phyloP scores from a whole-genome alignment of 1,140 invertebrate genomes.

The Dinoponera quadriceps region DNA sequence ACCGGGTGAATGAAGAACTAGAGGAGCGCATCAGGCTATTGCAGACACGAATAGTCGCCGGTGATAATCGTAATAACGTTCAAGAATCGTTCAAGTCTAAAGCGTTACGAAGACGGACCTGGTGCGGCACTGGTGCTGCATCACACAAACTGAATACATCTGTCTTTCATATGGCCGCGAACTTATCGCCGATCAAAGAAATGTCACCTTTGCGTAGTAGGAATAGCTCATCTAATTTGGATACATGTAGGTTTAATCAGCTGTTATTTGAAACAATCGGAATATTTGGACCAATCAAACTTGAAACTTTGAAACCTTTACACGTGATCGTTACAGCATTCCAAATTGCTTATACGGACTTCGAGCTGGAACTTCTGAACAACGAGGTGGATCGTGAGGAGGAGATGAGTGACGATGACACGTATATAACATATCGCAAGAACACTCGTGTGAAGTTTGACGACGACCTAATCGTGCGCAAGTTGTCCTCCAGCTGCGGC shows the following conservation, averaged over 20 bases:
- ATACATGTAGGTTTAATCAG: conserved; percentile 57
- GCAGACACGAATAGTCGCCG: conserved; percentile 62
- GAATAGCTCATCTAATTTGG: neutral
- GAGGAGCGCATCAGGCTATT: conserved; percentile 56
- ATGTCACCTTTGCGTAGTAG: conserved; percentile 32
- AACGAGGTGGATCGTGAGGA: conserved; percentile 8
- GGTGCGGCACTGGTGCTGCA: conserved; percentile 46
- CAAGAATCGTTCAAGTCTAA: conserved; percentile 41
- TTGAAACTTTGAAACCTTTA: neutral
- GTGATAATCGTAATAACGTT: conserved; percentile 5
- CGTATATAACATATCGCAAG: neutral
- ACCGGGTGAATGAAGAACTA: conserved; percentile 50
- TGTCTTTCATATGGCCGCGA: neutral
- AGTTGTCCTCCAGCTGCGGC: neutral
- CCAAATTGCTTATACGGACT: conserved; percentile 70
- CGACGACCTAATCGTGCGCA: conserved; percentile 12
- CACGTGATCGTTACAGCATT: conserved; percentile 63
- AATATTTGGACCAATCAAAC: neutral
- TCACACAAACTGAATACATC: conserved; percentile 17
- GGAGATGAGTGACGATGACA: conserved; percentile 40
- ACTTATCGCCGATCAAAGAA: conserved; percentile 68
- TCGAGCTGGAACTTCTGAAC: conserved; percentile 72
- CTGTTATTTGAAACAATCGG: neutral
- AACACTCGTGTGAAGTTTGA: conserved; percentile 43
- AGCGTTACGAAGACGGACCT: conserved; percentile 55